Evolutionary conservation across 1,140 invertebrate genomes (phyloP).

Genomic region (Euborellia annulipes): DNA sequence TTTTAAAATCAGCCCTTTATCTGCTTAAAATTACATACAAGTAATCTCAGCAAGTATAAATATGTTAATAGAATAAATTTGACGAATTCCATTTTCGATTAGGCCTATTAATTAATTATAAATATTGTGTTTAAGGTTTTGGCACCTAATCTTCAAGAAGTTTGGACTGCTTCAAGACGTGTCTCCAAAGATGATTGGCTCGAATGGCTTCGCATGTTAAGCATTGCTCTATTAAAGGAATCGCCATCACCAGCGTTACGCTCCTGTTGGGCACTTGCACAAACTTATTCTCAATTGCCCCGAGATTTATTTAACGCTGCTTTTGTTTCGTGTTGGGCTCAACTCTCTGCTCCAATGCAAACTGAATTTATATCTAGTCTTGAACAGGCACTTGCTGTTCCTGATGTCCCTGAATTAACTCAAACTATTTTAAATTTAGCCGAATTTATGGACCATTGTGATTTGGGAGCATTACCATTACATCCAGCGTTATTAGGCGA

Average conservation of each 20-base stretch:
- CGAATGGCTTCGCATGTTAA: conserved; percentile 85
- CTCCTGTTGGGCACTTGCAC: conserved; percentile 81
- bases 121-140: conserved; percentile 69
- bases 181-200: conserved; percentile 98
- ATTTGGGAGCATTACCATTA: conserved; percentile 37
- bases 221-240: conserved; percentile 86
- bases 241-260: conserved; percentile 85
- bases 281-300: conserved; percentile 84
- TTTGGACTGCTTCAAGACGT: conserved; percentile 75
- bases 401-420: conserved; percentile 91
- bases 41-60: too few species aligned
- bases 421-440: conserved; percentile 95
- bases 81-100: too few species aligned
- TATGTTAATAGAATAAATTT: too few species aligned
- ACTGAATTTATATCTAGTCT: conserved; percentile 75
- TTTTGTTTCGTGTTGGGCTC: conserved; percentile 98
- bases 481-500: conserved; percentile 38
- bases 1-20: too few species aligned
- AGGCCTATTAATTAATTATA: too few species aligned
- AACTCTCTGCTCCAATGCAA: conserved; percentile 67
- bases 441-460: conserved; percentile 99
- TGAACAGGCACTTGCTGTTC: conserved; percentile 76
- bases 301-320: conserved; percentile 96
- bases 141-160: conserved; percentile 65
- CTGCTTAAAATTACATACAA: too few species aligned